Percentiles rank a stretch among this genome's conserved stretches.
phyloP scores from a whole-genome alignment of 1,140 invertebrate species.

The Aphelinus atriplicis region DNA sequence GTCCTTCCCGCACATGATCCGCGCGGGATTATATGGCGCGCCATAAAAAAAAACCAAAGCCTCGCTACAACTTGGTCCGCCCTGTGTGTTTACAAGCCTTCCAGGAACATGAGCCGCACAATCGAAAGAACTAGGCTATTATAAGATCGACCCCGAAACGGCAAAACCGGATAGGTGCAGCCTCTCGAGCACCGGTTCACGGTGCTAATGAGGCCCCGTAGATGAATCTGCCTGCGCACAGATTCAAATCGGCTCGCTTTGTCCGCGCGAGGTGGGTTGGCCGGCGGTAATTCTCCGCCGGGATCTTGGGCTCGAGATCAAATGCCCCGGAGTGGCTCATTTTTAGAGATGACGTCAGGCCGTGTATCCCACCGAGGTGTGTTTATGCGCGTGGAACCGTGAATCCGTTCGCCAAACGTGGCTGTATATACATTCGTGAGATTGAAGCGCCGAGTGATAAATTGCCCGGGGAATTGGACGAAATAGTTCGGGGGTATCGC shows the following conservation, averaged over 20 bases:
- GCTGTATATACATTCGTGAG: neutral
- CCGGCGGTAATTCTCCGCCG: neutral
- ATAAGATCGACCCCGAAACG: too few relatives aligned
- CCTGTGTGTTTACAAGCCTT: too few relatives aligned
- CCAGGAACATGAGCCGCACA: too few relatives aligned
- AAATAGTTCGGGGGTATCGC: too few relatives aligned
- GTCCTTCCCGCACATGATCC: too few relatives aligned
- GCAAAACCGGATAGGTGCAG: too few relatives aligned
- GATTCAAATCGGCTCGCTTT: too few relatives aligned
- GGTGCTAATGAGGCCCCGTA: too few relatives aligned
- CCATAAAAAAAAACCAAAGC: neutral
- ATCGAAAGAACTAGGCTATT: too few relatives aligned
- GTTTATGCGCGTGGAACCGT: neutral
- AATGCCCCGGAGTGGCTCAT: neutral
- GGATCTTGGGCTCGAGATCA: neutral
- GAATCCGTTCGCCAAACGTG: neutral
- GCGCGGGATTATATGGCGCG: constrained; percentile 1
- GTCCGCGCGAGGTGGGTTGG: neutral
- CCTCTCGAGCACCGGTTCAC: too few relatives aligned
- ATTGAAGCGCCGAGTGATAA: neutral
- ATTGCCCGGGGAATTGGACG: neutral
- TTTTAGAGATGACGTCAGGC: constrained; percentile 27
- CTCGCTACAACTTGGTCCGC: too few relatives aligned
- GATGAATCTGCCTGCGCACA: too few relatives aligned
- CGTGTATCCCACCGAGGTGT: neutral